These are phyloP conservation scores for Zygogramma bicolorata DNA, from an alignment of 2,888 invertebrate species.

Conservation along the genomic window DNA sequence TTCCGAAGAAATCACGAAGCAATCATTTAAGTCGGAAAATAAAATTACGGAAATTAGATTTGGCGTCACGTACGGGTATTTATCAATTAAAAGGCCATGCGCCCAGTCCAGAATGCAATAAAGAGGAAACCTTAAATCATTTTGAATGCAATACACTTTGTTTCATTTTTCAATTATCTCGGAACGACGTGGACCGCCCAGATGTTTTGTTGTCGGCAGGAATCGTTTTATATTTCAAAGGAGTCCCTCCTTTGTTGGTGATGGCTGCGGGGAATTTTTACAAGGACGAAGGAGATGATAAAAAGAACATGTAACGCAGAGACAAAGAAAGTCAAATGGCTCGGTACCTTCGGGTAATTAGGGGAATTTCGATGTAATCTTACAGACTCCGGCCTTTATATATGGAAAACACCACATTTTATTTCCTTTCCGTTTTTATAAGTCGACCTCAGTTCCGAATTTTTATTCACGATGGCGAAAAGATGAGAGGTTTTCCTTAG, in stretches of 20 bases:
- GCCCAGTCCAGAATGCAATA: constrained; percentile 58
- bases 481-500: background rate
- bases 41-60: constrained; percentile 47
- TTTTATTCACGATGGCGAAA: background rate
- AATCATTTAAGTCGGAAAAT: constrained; percentile 49
- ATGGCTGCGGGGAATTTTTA: constrained; percentile 43
- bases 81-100: constrained; percentile 61
- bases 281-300: constrained; percentile 43
- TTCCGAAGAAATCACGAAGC: constrained; percentile 44
- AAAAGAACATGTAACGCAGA: constrained; percentile 50
- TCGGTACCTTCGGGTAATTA: constrained; percentile 47
- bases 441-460: background rate
- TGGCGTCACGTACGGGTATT: constrained; percentile 60
- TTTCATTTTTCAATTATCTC: constrained; percentile 60
- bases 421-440: background rate
- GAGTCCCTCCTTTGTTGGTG: constrained; percentile 49
- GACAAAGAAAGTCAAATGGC: constrained; percentile 49
- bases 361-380: constrained; percentile 42
- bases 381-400: constrained; percentile 30
- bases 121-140: constrained; percentile 59
- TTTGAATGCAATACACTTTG: constrained; percentile 61
- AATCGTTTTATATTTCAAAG: constrained; percentile 48
- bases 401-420: constrained; percentile 29
- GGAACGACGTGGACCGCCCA: constrained; percentile 37
- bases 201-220: constrained; percentile 21